Evolutionary conservation across 2,888 invertebrate species (phyloP).

Genomic region (Drosophila mercatorum): DNA sequence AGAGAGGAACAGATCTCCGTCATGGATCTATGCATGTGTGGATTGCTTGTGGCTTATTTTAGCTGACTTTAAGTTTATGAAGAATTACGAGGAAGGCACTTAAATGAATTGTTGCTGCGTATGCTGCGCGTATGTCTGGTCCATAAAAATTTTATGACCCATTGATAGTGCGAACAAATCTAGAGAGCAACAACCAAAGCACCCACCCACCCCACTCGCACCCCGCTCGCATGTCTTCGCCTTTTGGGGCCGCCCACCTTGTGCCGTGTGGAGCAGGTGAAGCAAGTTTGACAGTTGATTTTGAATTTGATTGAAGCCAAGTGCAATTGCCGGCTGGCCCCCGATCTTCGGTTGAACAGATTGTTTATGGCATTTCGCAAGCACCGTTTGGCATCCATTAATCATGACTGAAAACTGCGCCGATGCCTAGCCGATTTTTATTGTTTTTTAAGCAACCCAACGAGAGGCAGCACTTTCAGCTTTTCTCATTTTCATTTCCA

Average conservation of each 20-base stretch:
- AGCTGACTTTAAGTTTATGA: constrained; percentile 76
- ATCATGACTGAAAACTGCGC: constrained; percentile 63
- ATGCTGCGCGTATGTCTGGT: constrained; percentile 61
- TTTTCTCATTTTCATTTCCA: constrained; percentile 20
- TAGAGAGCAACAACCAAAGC: constrained; percentile 12
- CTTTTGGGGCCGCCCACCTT: constrained; percentile 43
- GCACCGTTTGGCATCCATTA: constrained; percentile 70
- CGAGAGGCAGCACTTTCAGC: constrained; percentile 28
- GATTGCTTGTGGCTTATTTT: constrained; percentile 66
- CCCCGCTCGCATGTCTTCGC: constrained; percentile 7
- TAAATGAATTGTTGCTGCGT: constrained; percentile 71
- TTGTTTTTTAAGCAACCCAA: constrained; percentile 70
- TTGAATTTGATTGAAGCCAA: constrained; percentile 73
- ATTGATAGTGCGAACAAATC: constrained; percentile 83
- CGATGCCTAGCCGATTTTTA: constrained; percentile 62
- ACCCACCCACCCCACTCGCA: not conserved
- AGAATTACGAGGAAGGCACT: constrained; percentile 78
- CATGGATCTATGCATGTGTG: constrained; percentile 50
- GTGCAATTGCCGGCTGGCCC: constrained; percentile 57
- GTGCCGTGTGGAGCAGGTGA: constrained; percentile 46
- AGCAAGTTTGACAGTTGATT: constrained; percentile 75
- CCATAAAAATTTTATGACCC: constrained; percentile 84
- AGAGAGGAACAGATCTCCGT: constrained; percentile 43
- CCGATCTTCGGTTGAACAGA: constrained; percentile 34
- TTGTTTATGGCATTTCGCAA: constrained; percentile 75